phyloP scores from a whole-genome alignment of 2,797 vertebrate species.

The Siniperca obscura region DNA sequence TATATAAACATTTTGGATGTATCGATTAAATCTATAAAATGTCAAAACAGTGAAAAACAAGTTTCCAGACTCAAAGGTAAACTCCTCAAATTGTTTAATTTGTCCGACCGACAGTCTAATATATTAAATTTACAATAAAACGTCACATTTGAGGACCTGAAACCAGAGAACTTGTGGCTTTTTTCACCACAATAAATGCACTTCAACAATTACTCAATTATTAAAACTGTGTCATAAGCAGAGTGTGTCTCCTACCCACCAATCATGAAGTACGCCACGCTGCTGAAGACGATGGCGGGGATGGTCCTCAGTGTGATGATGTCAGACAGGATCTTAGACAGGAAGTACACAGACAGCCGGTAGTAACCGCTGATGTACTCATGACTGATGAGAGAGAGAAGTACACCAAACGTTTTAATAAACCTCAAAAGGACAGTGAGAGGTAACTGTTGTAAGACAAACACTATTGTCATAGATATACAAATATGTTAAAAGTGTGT shows the following conservation, averaged over 20 bases:
- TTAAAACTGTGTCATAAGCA: background rate
- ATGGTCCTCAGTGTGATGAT: constrained; percentile 90
- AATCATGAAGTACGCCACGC: constrained; percentile 91
- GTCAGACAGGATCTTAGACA: constrained; percentile 91
- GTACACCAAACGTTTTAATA: too few species aligned
- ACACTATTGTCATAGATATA: too few species aligned
- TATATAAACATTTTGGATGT: too few species aligned
- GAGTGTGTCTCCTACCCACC: constrained; percentile 67
- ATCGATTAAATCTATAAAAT: too few species aligned
- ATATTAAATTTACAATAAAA: too few species aligned
- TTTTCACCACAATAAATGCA: background rate
- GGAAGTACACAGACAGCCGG: constrained; percentile 91
- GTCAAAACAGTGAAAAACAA: too few species aligned
- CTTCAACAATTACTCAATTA: background rate
- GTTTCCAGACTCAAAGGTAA: too few species aligned
- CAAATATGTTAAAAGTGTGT: too few species aligned
- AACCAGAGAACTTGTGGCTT: background rate
- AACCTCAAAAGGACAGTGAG: too few species aligned
- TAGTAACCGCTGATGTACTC: constrained; percentile 98
- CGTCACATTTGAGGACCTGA: background rate
- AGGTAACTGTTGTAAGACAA: too few species aligned
- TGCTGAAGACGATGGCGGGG: constrained; percentile 89
- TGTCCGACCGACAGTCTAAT: background rate
- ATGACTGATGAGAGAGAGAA: constrained; percentile 83
- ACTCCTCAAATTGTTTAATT: too few species aligned